phyloP scores from a whole-genome alignment of 2,113 vertebrate genomes.

The Hemichromis elongatus region DNA sequence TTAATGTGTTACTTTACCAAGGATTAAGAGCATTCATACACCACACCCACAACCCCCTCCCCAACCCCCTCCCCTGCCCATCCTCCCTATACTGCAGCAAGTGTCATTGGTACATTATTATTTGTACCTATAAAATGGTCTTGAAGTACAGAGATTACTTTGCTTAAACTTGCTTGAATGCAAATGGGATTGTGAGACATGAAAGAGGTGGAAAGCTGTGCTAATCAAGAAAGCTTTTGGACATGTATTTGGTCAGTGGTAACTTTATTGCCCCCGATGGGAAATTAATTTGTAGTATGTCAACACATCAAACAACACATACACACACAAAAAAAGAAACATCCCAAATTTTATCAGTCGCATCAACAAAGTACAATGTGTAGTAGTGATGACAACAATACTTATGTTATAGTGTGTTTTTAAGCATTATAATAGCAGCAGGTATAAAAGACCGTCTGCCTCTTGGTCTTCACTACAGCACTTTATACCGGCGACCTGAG shows the following conservation, averaged over 20 bases:
- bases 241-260: not conserved
- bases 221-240: not conserved
- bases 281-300: no score
- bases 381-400: no score
- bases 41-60: slow-evolving; percentile 8
- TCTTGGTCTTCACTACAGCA: no score
- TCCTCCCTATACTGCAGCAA: not conserved
- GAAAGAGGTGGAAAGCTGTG: not conserved
- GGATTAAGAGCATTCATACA: slow-evolving; percentile 61
- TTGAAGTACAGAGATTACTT: not conserved
- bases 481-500: no score
- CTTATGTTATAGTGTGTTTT: no score
- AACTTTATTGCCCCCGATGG: no score
- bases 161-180: not conserved
- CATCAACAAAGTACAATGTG: no score
- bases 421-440: no score
- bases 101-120: not conserved
- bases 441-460: no score
- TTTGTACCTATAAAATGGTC: not conserved
- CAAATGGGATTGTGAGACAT: not conserved
- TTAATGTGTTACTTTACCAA: slow-evolving; percentile 60
- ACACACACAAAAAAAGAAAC: no score
- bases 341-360: no score
- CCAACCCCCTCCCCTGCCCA: not conserved
- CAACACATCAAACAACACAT: no score